Evolutionary conservation across 2,113 vertebrate genomes (phyloP).

Genomic region (Symphodus melops): DNA sequence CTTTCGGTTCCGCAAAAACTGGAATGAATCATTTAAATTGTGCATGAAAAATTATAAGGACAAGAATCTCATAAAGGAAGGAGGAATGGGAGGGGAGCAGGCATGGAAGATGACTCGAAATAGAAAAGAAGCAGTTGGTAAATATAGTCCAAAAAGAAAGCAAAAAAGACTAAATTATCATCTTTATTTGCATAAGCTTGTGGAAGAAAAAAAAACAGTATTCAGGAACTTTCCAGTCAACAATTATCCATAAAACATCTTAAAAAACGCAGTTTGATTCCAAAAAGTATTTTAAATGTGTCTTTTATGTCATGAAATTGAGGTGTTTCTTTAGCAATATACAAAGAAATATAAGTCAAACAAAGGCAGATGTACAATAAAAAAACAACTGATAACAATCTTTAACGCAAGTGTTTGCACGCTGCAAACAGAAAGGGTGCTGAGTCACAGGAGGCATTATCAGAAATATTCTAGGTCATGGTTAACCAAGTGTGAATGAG

Average conservation of each 20-base stretch:
- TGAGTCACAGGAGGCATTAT: slow-evolving; percentile 7
- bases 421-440: neutral
- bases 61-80: slow-evolving; percentile 8
- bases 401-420: neutral
- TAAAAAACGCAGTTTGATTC: neutral
- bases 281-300: slow-evolving; percentile 1
- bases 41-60: slow-evolving; percentile 41
- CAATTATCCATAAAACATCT: neutral
- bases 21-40: slow-evolving; percentile 47
- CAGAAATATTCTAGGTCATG: neutral
- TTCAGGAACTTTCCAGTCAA: neutral
- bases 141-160: slow-evolving; percentile 21
- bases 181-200: slow-evolving; percentile 44
- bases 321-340: neutral
- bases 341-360: neutral
- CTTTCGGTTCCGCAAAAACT: slow-evolving; percentile 37
- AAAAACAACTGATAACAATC: too few species aligned
- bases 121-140: slow-evolving; percentile 5
- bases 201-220: slow-evolving; percentile 13
- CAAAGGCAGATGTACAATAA: too few species aligned
- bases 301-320: neutral
- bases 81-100: neutral
- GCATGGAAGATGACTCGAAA: slow-evolving; percentile 16
- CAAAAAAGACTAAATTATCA: slow-evolving; percentile 12
- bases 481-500: neutral